A percentile compares a stretch with the other conserved stretches of the same genome.
These are phyloP conservation scores for Hydra vulgaris DNA, from an alignment of 30 jellyfish, hydroid and myxozoan genomes.

Conservation along the genomic window DNA sequence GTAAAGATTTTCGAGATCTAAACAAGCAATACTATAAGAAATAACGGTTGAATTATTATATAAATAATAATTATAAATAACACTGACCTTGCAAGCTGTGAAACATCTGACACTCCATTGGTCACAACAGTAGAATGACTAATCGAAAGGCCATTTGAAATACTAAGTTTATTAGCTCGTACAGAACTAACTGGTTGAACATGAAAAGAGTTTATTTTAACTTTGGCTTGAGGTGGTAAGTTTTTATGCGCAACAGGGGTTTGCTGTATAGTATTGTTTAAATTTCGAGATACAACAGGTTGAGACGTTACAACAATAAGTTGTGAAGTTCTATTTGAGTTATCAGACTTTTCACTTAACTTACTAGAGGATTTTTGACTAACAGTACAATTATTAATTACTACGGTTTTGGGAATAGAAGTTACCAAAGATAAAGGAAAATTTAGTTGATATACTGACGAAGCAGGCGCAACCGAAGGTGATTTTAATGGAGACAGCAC, in stretches of 20 bases:
- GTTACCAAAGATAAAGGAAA: slow-evolving; percentile 54
- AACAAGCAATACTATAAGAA: neutral
- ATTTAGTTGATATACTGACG: slow-evolving; percentile 77
- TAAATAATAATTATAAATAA: too few relatives aligned
- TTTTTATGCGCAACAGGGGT: slow-evolving; percentile 12
- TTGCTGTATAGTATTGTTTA: slow-evolving; percentile 14
- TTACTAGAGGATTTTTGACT: neutral
- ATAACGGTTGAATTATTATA: too few relatives aligned
- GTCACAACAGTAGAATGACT: slow-evolving; percentile 26
- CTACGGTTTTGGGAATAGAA: slow-evolving; percentile 28
- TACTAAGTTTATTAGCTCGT: slow-evolving; percentile 24
- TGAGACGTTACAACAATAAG: slow-evolving; percentile 10
- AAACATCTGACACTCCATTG: slow-evolving; percentile 8
- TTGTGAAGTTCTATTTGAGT: neutral
- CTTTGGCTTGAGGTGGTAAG: slow-evolving; percentile 2
- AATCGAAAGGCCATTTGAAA: slow-evolving; percentile 22
- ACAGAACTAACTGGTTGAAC: slow-evolving; percentile 29
- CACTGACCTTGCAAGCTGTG: neutral
- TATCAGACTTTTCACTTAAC: neutral
- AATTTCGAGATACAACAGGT: slow-evolving; percentile 11
- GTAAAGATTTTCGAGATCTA: neutral
- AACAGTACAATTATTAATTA: neutral
- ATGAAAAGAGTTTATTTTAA: slow-evolving; percentile 6
- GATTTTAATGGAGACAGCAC: slow-evolving; percentile 35
- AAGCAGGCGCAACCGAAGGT: slow-evolving; percentile 88